Evolutionary conservation across 2,113 vertebrate species (phyloP).

Genomic region (Pithys albifrons): DNA sequence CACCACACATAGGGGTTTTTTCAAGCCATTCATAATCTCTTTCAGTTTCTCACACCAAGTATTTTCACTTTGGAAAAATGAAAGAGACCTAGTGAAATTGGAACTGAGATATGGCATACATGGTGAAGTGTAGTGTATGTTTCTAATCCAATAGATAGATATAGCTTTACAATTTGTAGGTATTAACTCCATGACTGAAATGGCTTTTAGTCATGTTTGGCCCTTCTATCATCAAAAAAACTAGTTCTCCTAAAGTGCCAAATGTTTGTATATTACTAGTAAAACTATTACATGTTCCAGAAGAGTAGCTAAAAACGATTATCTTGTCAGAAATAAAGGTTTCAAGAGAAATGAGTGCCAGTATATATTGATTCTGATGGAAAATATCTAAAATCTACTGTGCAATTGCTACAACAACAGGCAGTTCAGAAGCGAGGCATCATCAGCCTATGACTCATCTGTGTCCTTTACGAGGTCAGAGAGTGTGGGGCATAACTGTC

Average conservation of each 20-base stretch:
- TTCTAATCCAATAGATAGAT: not conserved
- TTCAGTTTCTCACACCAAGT: not conserved
- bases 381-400: slow-evolving; percentile 15
- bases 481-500: slow-evolving; percentile 44
- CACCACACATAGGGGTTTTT: not conserved
- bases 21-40: not conserved
- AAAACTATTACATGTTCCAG: slow-evolving; percentile 16
- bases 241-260: not conserved
- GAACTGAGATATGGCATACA: not conserved
- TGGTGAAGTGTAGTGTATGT: not conserved
- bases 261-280: not conserved
- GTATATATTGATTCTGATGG: slow-evolving; percentile 5
- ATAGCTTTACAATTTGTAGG: not conserved
- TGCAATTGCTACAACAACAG: slow-evolving; percentile 1
- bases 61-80: not conserved
- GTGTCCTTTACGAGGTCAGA: slow-evolving; percentile 52
- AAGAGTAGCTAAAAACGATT: slow-evolving; percentile 2
- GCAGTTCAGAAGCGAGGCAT: not conserved
- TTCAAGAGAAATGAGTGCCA: slow-evolving; percentile 14
- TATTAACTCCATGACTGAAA: not conserved
- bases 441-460: slow-evolving; percentile 39
- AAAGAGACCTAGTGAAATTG: not conserved
- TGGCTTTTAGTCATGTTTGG: not conserved
- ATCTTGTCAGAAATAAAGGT: slow-evolving; percentile 27
- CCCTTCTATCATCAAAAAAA: not conserved